Conservation (phyloP, 2,113 vertebrate genomes). For the Pelodiscus sinensis region DNA sequence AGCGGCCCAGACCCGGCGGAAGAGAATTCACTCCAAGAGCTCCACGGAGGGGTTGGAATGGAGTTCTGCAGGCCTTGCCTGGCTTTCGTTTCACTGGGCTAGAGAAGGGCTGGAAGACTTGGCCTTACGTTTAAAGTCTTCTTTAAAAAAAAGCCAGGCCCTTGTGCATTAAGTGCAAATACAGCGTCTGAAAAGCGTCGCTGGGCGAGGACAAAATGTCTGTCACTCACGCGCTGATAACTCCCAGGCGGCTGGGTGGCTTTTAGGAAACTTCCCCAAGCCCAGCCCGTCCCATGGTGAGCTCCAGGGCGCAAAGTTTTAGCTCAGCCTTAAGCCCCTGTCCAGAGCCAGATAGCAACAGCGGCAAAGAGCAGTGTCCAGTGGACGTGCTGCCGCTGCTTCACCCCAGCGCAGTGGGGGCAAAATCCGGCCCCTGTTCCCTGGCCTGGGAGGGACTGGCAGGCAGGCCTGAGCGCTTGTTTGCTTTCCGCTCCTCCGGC, state of each 20-base stretch:
- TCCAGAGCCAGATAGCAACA: not conserved
- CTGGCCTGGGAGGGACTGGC: not conserved
- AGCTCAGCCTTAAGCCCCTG: too few relatives aligned
- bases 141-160: not conserved
- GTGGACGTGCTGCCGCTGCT: not conserved
- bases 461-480: not conserved
- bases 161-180: not conserved
- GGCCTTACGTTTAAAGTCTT: accelerated
- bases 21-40: not conserved
- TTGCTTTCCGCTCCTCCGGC: not conserved
- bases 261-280: not conserved
- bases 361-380: not conserved
- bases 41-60: not conserved
- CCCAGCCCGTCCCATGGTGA: accelerated
- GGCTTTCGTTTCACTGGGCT: not conserved
- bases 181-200: not conserved
- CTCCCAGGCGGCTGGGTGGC: not conserved
- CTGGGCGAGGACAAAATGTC: not conserved
- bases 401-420: not conserved
- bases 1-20: not conserved
- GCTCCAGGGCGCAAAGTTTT: not conserved
- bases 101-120: accelerated
- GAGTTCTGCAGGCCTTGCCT: not conserved
- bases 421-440: not conserved
- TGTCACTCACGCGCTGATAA: conserved; percentile 4